A percentile compares a stretch with the other conserved stretches of the same genome.
These are phyloP conservation scores for Drosophila kikkawai DNA, from an alignment of 1,140 invertebrate genomes.

Conservation along the genomic window DNA sequence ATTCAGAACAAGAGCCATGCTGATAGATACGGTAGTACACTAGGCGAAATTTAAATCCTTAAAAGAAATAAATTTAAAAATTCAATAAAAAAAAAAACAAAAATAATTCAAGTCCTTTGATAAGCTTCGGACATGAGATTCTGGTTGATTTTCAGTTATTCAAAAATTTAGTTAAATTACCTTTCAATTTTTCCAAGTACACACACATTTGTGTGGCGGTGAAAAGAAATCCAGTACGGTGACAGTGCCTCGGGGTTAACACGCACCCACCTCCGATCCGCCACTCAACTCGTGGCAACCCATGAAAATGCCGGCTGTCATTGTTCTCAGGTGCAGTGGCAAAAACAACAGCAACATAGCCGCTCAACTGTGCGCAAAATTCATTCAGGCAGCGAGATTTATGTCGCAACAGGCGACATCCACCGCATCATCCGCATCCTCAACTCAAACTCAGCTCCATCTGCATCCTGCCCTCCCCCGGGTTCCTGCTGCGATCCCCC, in stretches of 20 bases:
- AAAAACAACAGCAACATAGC: slow-evolving; percentile 51
- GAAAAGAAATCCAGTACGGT: slow-evolving; percentile 39
- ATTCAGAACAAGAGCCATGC: slow-evolving; percentile 6
- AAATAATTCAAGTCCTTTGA: too few species aligned
- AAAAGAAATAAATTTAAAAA: too few species aligned
- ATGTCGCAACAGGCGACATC: slow-evolving; percentile 73
- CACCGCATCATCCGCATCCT: slow-evolving; percentile 46
- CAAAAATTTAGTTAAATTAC: too few species aligned
- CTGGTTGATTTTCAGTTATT: too few species aligned
- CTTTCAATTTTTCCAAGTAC: not conserved
- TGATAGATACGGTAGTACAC: slow-evolving; percentile 35
- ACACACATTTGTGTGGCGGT: slow-evolving; percentile 4
- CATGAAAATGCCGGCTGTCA: slow-evolving; percentile 61
- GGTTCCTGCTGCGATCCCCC: not conserved
- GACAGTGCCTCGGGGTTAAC: slow-evolving; percentile 36
- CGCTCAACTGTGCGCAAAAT: slow-evolving; percentile 74
- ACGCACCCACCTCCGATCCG: slow-evolving; percentile 13
- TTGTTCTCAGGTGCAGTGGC: slow-evolving; percentile 73
- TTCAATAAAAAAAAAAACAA: too few species aligned
- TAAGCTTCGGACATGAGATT: too few species aligned
- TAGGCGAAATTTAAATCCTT: not conserved
- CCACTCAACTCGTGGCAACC: slow-evolving; percentile 22
- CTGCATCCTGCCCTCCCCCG: not conserved
- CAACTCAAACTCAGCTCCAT: not conserved
- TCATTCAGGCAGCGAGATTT: slow-evolving; percentile 71